Evolutionary conservation across 2,797 vertebrate species (phyloP).

Genomic region (Squalus acanthias): DNA sequence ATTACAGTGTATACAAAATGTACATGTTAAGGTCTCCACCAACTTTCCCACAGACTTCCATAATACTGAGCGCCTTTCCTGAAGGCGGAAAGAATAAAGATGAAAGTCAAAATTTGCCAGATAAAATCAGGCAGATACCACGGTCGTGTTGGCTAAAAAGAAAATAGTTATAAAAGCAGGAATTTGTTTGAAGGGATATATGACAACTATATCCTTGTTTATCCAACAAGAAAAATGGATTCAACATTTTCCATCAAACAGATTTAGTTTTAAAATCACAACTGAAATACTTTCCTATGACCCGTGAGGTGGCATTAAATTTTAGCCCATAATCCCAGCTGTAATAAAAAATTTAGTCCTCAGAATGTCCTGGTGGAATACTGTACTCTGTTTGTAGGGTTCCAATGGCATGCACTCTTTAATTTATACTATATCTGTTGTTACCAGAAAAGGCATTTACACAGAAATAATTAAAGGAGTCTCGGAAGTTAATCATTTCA

Average conservation of each 20-base stretch:
- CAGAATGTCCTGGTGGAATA: not conserved
- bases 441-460: not conserved
- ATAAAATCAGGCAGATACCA: conserved; percentile 30
- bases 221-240: conserved; percentile 17
- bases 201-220: conserved; percentile 30
- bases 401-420: not conserved
- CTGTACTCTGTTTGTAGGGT: not conserved
- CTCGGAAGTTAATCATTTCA: conserved; percentile 3
- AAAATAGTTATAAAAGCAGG: conserved; percentile 16
- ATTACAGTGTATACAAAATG: not conserved
- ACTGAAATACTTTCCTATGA: conserved; percentile 10
- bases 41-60: conserved; percentile 24
- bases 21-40: not conserved
- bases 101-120: conserved; percentile 23
- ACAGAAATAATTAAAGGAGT: not conserved
- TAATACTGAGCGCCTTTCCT: not conserved
- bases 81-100: conserved; percentile 18
- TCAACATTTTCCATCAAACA: conserved; percentile 23
- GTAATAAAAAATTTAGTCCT: conserved; percentile 10
- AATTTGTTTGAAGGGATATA: conserved; percentile 10
- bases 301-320: conserved; percentile 1
- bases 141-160: conserved; percentile 7
- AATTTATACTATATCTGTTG: not conserved
- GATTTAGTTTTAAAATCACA: conserved; percentile 29
- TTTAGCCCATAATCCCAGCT: conserved; percentile 13